Base-by-base conservation (phyloP, 2,888 invertebrate genomes). In the Drosophila emarginata region DNA sequence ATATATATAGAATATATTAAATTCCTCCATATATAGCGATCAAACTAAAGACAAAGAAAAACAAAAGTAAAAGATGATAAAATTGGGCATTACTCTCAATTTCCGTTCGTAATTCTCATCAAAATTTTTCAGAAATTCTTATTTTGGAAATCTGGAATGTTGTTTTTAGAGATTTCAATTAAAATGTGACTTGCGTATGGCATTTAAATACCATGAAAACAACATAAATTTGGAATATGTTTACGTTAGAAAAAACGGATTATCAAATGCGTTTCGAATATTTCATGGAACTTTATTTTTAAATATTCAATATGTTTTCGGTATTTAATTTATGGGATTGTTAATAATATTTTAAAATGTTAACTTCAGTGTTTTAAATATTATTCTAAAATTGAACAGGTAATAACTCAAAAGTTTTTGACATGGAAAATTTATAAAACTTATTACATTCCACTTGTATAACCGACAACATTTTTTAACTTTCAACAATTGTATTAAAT, bases 1-100 rank as follows among this genome's bases (percentile, higher is more conserved):
- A 28, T 28, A 28, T 28, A 28, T 28, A 60, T 68, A 67, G 80
- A 64, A 68, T 58, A 67, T 70, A 70, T 14, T 72, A 40, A 72
- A 72, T 71, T 72, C 64, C 70, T 65, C 65, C 72, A 64, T 64
- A 70, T 56, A 69, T 69, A 69, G 52, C 18, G 45, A 63, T 71
- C 69, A 69, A 58, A 39, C 63, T 62, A 59, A 39, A 59, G n/a
- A 51, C 40, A 37, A 28, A 57, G 28, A 61, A 53, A 67, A 59
- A 53, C 37, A 51, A 39, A 56, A 40, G 4, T 23, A 39, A 50
- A 50, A 54, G 50, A 9, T 51, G 50, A 9, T 51, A 45, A 11
- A 37, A 36, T 45, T 12, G 45, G 45, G 21, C 11, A 45, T 21
- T 45, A 45, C 21, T 21, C 45, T 45, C 45, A 45, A 45, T 45